These are phyloP conservation scores for Phoxinus phoxinus DNA, from an alignment of 2,113 vertebrate genomes.

Conservation along the genomic window DNA sequence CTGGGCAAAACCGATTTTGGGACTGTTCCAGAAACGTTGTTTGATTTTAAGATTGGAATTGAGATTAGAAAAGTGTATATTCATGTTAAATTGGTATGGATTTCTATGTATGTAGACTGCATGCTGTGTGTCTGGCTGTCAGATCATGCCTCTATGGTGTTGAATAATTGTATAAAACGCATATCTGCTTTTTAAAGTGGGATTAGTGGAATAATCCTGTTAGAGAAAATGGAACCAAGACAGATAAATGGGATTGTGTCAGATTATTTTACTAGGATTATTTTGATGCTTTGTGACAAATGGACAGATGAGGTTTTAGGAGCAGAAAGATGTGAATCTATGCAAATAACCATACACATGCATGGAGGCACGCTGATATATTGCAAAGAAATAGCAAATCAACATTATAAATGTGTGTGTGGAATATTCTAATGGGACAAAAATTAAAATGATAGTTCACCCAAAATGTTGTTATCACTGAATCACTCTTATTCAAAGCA, in stretches of 20 bases:
- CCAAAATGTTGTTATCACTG: neutral
- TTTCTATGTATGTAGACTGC: neutral
- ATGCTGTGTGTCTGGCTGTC: conserved; percentile 12
- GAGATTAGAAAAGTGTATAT: neutral
- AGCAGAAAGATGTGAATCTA: neutral
- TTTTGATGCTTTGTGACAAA: conserved; percentile 24
- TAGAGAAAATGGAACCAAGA: conserved; percentile 33
- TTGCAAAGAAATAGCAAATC: neutral
- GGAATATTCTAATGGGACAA: neutral
- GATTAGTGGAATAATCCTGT: conserved; percentile 52
- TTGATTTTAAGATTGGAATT: neutral
- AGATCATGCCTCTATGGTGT: neutral
- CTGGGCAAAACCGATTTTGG: neutral
- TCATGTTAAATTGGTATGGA: neutral
- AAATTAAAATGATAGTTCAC: neutral
- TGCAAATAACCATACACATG: conserved; percentile 5
- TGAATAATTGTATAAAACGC: conserved; percentile 11
- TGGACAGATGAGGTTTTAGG: neutral
- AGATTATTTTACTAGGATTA: conserved; percentile 29
- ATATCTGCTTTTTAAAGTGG: conserved; percentile 24
- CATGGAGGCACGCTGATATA: conserved; percentile 11
- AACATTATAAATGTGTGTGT: neutral
- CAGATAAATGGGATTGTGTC: conserved; percentile 46
- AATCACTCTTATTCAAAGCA: neutral
- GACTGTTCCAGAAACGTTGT: neutral